Percentiles rank a stretch among this genome's conserved stretches.
Evolutionary conservation across 23 tunicate species (phyloP).

Genomic region (Phallusia fumigata): DNA sequence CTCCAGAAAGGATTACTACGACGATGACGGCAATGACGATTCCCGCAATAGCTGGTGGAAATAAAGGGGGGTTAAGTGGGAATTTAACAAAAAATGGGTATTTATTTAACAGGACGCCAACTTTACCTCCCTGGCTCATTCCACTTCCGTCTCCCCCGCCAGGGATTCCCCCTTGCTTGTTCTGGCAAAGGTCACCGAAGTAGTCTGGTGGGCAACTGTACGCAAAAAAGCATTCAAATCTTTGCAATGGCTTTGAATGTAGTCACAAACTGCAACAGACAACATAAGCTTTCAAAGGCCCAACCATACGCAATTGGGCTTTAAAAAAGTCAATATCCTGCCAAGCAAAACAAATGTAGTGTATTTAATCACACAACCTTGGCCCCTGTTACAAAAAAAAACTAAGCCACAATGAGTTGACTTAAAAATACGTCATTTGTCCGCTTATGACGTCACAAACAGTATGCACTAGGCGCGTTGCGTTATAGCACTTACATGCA

Average conservation of each 20-base stretch:
- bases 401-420: too few species aligned
- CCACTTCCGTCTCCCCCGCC: conserved; percentile 13
- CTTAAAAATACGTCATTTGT: too few species aligned
- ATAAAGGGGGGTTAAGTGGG: not conserved
- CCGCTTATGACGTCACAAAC: too few species aligned
- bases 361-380: too few species aligned
- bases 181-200: not conserved
- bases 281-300: too few species aligned
- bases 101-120: not conserved
- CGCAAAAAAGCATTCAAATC: too few species aligned
- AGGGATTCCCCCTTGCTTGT: conserved; percentile 7
- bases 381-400: too few species aligned
- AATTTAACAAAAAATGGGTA: not conserved
- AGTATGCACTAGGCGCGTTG: not conserved
- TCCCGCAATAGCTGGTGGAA: conserved; percentile 32
- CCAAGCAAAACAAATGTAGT: too few species aligned
- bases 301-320: too few species aligned
- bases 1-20: conserved; percentile 15
- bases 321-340: too few species aligned
- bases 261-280: too few species aligned
- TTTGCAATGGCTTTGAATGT: too few species aligned
- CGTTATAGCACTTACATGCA: conserved; percentile 53
- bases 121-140: conserved; percentile 18
- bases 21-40: conserved; percentile 24
- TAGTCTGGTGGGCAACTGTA: not conserved